Percentiles rank a stretch among this genome's conserved stretches.
Evolutionary conservation across 2,888 invertebrate genomes (phyloP).

Genomic region (Eupeodes latifasciatus): DNA sequence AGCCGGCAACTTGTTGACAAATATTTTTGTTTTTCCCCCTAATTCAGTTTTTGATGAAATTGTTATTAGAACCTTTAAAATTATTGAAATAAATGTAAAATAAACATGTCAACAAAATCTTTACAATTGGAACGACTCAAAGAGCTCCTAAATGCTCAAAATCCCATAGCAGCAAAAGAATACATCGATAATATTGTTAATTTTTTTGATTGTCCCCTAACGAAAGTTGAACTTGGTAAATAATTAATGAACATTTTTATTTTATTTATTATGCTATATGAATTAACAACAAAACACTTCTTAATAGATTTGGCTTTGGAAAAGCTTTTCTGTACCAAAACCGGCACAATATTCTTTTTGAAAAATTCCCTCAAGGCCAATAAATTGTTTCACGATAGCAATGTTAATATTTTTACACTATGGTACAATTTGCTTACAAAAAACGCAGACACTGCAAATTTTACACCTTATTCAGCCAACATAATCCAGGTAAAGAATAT

Average conservation of each 20-base stretch:
- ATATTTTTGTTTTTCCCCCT: neutral
- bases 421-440: constrained; percentile 77
- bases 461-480: constrained; percentile 60
- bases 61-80: neutral
- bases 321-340: constrained; percentile 71
- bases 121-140: constrained; percentile 72
- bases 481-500: constrained; percentile 73
- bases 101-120: constrained; percentile 63
- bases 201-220: constrained; percentile 73
- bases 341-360: constrained; percentile 77
- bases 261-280: neutral
- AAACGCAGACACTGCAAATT: constrained; percentile 56
- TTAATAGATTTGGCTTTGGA: constrained; percentile 77
- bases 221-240: constrained; percentile 77
- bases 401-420: constrained; percentile 77
- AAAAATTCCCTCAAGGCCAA: constrained; percentile 64
- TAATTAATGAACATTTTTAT: neutral
- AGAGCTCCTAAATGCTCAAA: constrained; percentile 65
- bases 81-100: neutral
- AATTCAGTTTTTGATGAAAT: constrained; percentile 18
- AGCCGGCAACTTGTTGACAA: constrained; percentile 11
- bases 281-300: neutral
- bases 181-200: constrained; percentile 74
- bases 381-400: constrained; percentile 77
- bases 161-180: constrained; percentile 75